These are phyloP conservation scores for Conopomorpha cramerella DNA, from an alignment of 1,140 invertebrate species.

Conservation along the genomic window DNA sequence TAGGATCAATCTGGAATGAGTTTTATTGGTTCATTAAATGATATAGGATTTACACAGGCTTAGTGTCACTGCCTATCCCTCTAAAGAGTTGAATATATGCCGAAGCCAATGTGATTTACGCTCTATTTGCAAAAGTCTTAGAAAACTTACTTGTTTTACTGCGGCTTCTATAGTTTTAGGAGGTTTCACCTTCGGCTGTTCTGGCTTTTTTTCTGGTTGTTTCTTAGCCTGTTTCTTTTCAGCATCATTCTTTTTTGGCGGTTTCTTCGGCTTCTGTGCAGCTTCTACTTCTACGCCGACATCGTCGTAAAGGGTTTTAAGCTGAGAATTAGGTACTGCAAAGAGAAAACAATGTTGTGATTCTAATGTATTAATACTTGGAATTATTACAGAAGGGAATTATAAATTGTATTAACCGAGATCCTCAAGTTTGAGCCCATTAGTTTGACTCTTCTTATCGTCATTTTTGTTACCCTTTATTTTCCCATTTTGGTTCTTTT, in stretches of 20 bases:
- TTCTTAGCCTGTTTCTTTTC: slow-evolving; percentile 47
- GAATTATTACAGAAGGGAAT: no score
- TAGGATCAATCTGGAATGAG: slow-evolving; percentile 61
- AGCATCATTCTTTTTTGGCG: slow-evolving; percentile 49
- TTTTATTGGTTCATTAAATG: slow-evolving; percentile 3
- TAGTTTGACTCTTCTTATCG: slow-evolving; percentile 57
- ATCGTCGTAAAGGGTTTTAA: slow-evolving; percentile 43
- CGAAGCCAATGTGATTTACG: no score
- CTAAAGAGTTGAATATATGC: no score
- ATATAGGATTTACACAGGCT: no score
- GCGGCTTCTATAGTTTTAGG: slow-evolving; percentile 72
- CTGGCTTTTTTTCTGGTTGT: slow-evolving; percentile 54
- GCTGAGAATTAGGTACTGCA: slow-evolving; percentile 34
- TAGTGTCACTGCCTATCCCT: no score
- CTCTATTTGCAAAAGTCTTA: no score
- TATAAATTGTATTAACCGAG: no score
- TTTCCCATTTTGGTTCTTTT: slow-evolving; percentile 68
- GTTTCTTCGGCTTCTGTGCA: slow-evolving; percentile 44
- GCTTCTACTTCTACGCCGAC: slow-evolving; percentile 49
- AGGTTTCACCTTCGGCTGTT: slow-evolving; percentile 60
- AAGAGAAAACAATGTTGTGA: slow-evolving; percentile 3
- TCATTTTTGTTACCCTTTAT: slow-evolving; percentile 65
- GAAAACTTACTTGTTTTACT: slow-evolving; percentile 61
- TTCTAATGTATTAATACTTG: no score
- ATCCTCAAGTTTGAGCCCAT: slow-evolving; percentile 44